Evolutionary conservation across 2,888 invertebrate species (phyloP), one percentile per base, ranked within the genome.

Genomic region (Coenonympha arcania): DNA sequence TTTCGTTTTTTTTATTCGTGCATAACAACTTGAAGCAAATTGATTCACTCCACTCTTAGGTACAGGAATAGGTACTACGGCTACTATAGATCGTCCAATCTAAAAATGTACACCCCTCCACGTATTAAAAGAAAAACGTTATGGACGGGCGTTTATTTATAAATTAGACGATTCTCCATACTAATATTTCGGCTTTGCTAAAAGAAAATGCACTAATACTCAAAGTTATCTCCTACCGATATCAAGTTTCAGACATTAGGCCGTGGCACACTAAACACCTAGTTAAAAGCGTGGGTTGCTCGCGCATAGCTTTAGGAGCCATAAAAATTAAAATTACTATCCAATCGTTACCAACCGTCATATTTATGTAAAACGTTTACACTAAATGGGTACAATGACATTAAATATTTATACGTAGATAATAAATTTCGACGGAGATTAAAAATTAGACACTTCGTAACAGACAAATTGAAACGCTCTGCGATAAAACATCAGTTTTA

Each of bases 341-440:
- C 44, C 33, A 34, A 44, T 44, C 18, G 20, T 16, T 34, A 34
- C 33, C 20, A 44, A 34, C 33, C 34, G 44, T 44, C 34, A 31
- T 20, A 44, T 44, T 44, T 44, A 44, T 44, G 44, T 34, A 15
- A 37, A 49, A 48, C 48, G 43, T 16, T 49, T 34, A 15, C 9
- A 28, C 33, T 30, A 41, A 44, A 49, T 42, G 34, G 19, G 48
- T 22, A 22, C 34, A 41, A 45, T 37, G 46, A 46, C 46, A 50
- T 53, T 47, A 42, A 43, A 49, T 41, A 36, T 39, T 26, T 24
- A 8, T 30, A 43, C 11, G 39, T 33, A 8, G 37, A 11, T 20
- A 22, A 46, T 53, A 53, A 49, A 49, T 53, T 39, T 9, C 3
- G 11, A 11, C 6, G 22, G 22, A 34, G 24, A 44, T 34, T 44